Evolutionary conservation across 2,888 invertebrate species (phyloP), one percentile per base, ranked within the genome.

Genomic region (Agapostemon virescens): DNA sequence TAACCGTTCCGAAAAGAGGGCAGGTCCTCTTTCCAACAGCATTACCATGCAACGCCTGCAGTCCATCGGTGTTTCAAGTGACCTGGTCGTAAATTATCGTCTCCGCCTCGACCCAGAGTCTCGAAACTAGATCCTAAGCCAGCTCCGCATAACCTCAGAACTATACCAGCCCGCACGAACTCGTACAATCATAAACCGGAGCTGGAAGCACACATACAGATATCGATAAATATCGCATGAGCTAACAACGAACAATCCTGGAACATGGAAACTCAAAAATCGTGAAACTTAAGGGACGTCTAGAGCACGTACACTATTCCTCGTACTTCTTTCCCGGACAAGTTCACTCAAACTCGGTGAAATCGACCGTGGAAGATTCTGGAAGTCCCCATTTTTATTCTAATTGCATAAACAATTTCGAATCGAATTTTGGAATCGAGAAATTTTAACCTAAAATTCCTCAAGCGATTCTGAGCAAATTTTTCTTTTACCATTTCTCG

Each of bases 21-120:
- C 55, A 55, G 26, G 6, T 23, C 26, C 26, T 55, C 55, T 55
- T 55, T 26, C 15, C 26, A 26, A 26, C 55, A 15, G 26, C 55
- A 26, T 55, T 55, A 55, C 15, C 55, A 26, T 55, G 55, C 55
- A 55, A 55, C 55, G 26, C 26, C 2, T 1, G 26, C 26, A 55
- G 55, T 55, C 26, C 26, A 55, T 26, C 55, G 55, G 15, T 55
- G 26, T 7, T 55, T 2, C 23, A 55, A 26, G 26, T 55, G 55
- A 55, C 55, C 26, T 15, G 55, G 6, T 15, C 55, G 55, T 55
- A 55, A 55, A 55, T 55, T 55, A 55, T 55, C 55, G 26, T 55
- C 55, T 55, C 55, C 9, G 45, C 20, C 9, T 26, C 55, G 26
- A 55, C 55, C 26, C 15, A 55, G 15, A 55, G 55, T 6, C 45